phyloP scores from a whole-genome alignment of 1,140 invertebrate genomes.

The Pseudobourletiella spinata region DNA sequence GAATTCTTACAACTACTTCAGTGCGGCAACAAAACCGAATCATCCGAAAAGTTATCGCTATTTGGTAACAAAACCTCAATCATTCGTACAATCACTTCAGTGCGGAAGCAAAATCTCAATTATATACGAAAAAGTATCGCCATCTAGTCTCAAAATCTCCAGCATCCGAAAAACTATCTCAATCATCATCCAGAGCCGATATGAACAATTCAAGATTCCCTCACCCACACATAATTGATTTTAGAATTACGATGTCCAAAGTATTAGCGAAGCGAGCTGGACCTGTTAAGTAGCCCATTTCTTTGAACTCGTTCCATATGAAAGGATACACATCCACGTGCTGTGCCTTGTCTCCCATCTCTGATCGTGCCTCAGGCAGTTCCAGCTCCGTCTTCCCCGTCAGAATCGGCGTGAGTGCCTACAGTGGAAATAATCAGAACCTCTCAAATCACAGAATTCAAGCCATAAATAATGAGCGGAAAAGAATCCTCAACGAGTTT shows the following conservation, averaged over 20 bases:
- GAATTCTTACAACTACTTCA: not conserved
- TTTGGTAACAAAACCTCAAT: too few species aligned
- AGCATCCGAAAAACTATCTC: too few species aligned
- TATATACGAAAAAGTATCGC: too few species aligned
- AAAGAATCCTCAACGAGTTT: not conserved
- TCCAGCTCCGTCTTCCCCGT: constrained; percentile 82
- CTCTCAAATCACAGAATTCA: not conserved
- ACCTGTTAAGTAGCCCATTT: constrained; percentile 56
- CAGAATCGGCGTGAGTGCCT: constrained; percentile 81
- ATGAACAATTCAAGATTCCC: too few species aligned
- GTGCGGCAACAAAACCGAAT: not conserved
- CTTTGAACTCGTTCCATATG: constrained; percentile 63
- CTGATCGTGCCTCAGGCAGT: constrained; percentile 71
- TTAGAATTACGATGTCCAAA: too few species aligned
- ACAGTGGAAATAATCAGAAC: constrained; percentile 37
- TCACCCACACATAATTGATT: too few species aligned
- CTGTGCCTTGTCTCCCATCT: constrained; percentile 51
- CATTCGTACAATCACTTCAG: too few species aligned
- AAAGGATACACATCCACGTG: constrained; percentile 71
- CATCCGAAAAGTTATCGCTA: too few species aligned
- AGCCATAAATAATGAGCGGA: not conserved
- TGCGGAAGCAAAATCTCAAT: too few species aligned
- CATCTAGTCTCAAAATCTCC: too few species aligned
- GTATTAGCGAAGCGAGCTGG: too few species aligned
- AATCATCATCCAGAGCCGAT: too few species aligned